Evolutionary conservation across 2,113 vertebrate genomes (phyloP).

Genomic region (Neofelis nebulosa): DNA sequence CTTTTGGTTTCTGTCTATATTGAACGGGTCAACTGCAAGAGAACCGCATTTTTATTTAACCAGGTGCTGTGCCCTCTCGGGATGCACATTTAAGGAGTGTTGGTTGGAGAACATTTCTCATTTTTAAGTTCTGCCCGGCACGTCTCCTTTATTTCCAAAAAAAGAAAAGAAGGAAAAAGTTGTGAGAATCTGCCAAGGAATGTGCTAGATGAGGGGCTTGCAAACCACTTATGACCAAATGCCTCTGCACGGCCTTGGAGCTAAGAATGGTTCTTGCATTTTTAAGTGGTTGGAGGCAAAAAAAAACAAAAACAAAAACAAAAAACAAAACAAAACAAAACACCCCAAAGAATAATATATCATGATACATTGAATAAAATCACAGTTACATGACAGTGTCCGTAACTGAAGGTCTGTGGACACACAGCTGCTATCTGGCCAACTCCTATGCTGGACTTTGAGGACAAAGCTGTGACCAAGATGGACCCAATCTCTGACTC

Average conservation of each 20-base stretch:
- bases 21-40: background rate
- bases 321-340: background rate
- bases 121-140: background rate
- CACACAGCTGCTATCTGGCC: background rate
- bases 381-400: background rate
- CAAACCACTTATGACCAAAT: background rate
- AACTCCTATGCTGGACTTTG: background rate
- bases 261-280: slow-evolving; percentile 2
- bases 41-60: background rate
- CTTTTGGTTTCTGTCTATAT: background rate
- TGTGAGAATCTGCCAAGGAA: background rate
- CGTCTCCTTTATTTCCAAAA: slow-evolving; percentile 1
- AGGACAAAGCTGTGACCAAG: background rate
- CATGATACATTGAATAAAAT: background rate
- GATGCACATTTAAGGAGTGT: background rate
- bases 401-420: background rate
- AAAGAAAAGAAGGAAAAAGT: background rate
- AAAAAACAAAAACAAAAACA: background rate
- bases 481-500: background rate
- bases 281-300: background rate
- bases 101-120: background rate
- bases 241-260: background rate
- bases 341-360: background rate
- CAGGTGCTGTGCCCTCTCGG: background rate
- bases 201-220: background rate